phyloP scores from a whole-genome alignment of 2,113 vertebrate genomes.

The Tyto alba region DNA sequence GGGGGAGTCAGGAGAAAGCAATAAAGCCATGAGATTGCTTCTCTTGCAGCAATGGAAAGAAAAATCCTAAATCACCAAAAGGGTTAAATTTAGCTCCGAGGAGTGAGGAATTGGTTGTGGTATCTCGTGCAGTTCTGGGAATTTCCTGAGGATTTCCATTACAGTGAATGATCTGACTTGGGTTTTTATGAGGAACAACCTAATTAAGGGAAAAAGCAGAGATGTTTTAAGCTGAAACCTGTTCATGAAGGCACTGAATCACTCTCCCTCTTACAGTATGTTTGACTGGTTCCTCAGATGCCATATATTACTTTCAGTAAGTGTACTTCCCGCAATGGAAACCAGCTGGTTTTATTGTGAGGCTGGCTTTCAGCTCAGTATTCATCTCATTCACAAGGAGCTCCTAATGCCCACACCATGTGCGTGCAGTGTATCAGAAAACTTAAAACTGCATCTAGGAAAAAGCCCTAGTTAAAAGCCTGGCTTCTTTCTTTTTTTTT shows the following conservation, averaged over 20 bases:
- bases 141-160: constrained; percentile 56
- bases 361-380: not conserved
- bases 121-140: constrained; percentile 28
- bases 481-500: not conserved
- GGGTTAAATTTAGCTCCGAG: not conserved
- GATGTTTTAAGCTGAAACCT: not conserved
- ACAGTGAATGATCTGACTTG: constrained; percentile 2
- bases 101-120: constrained; percentile 1
- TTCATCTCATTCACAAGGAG: not conserved
- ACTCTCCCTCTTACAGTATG: not conserved
- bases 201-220: constrained; percentile 3
- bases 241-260: not conserved
- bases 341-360: not conserved
- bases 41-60: not conserved
- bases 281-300: constrained; percentile 33
- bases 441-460: not conserved
- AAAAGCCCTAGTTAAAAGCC: not conserved
- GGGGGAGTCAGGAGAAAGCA: not conserved
- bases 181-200: constrained; percentile 21
- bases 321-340: constrained; percentile 13
- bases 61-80: not conserved
- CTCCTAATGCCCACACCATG: not conserved
- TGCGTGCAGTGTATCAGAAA: not conserved
- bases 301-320: not conserved
- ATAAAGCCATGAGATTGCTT: not conserved